These are phyloP conservation scores for Oreortyx pictus DNA, from an alignment of 2,797 vertebrate genomes.

Conservation along the genomic window DNA sequence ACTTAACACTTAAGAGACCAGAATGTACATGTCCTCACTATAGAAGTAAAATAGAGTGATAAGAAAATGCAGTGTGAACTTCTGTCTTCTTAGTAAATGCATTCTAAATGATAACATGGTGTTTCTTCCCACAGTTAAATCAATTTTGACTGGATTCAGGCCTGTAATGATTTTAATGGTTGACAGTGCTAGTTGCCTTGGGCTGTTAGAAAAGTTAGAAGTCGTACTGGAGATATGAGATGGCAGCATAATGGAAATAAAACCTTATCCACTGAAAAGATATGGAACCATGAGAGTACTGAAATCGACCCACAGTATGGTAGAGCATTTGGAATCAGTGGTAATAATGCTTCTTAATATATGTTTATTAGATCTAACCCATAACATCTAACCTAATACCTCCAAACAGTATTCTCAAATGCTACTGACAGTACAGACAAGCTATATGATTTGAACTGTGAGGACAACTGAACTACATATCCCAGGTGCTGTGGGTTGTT, in stretches of 20 bases:
- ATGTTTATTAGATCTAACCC: not conserved
- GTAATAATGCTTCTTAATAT: not conserved
- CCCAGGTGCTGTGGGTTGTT: not conserved
- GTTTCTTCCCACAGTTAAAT: not conserved
- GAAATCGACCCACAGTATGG: not conserved
- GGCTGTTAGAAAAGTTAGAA: not conserved
- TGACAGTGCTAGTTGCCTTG: not conserved
- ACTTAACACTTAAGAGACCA: not conserved
- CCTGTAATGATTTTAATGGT: not conserved
- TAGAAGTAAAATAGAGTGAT: not conserved
- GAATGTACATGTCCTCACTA: not conserved
- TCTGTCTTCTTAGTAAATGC: not conserved
- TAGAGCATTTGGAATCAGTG: not conserved
- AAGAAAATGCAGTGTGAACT: not conserved
- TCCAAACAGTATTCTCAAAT: not conserved
- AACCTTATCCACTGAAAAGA: not conserved
- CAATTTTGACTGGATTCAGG: not conserved
- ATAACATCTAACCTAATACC: not conserved
- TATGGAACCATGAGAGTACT: not conserved
- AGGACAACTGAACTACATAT: not conserved
- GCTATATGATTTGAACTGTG: accelerated
- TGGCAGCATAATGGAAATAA: not conserved
- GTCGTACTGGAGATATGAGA: not conserved
- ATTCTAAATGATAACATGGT: not conserved
- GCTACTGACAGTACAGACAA: not conserved